Base-by-base conservation (phyloP, 2,797 vertebrate species). In the Micrastur ruficollis region DNA sequence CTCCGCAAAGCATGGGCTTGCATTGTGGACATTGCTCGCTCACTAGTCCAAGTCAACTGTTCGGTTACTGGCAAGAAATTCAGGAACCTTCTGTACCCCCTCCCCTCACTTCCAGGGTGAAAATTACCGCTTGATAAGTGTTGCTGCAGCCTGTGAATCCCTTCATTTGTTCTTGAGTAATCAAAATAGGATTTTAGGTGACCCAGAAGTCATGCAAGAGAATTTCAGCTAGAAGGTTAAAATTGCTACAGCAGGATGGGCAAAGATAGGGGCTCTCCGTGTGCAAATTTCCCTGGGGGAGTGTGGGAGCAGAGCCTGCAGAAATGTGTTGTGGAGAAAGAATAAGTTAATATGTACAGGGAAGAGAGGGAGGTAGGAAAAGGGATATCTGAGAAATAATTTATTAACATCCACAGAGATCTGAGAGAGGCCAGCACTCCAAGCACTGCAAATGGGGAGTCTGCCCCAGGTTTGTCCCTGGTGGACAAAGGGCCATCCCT, bases 341-440 rank as follows among this genome's bases (percentile, higher is more conserved):
- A 82, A 20, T 49, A 68, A 90, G 95, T 95, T 95, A 95, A 95
- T 96, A 58, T 42, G 66, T 95, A 72, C 31, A 83, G 76, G 66
- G 62, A 75, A 47, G 58, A 66, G 36, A 63, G 52, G 31, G n/a
- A 65, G 40, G 32, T 71, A 52, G 62, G 50, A 73, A 53, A 75
- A 62, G 14, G 0, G 1, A 18, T n/a, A 58, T 19, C 82, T 95
- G 81, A 88, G 66, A 55, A 94, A 95, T 95, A 71, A 95, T 88
- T 92, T 38, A 95, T 94, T 70, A 84, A 42, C 62, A 79, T 49
- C 22, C 36, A 27, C 16, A 42, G 46, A 55, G 17, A 68, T 49
- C 32, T 32, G 53, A 53, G 85, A 52, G 71, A 38, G 8, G 50
- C 32, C 58, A 93, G 38, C 22, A 19, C 36, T 84, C 68, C 2